These are phyloP conservation scores for Artibeus lituratus DNA, from an alignment of 2,797 vertebrate species.

Conservation along the genomic window DNA sequence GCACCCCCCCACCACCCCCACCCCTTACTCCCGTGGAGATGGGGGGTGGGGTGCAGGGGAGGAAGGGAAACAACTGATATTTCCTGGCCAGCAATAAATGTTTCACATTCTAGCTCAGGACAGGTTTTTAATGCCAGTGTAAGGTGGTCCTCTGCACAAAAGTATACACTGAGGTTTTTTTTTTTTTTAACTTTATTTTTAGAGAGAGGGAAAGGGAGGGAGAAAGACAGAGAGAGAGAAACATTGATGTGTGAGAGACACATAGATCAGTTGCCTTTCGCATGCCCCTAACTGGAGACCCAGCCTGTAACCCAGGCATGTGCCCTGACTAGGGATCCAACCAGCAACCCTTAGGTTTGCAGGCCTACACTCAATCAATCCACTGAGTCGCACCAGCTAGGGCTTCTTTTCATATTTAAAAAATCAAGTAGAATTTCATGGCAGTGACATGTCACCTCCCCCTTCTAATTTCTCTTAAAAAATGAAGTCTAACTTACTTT, in stretches of 20 bases:
- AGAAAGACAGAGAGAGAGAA: too few species aligned
- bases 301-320: too few species aligned
- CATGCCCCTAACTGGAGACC: too few species aligned
- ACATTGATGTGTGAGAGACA: too few species aligned
- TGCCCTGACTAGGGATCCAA: too few species aligned
- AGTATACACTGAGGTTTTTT: not conserved
- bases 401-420: not conserved
- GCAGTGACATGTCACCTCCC: not conserved
- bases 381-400: too few species aligned
- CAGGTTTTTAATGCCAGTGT: not conserved
- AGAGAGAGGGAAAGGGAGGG: too few species aligned
- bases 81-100: not conserved
- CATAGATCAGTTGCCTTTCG: too few species aligned
- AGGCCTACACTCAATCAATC: too few species aligned
- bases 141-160: not conserved
- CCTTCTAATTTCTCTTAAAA: not conserved
- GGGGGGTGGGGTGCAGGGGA: too few species aligned
- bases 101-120: not conserved
- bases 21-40: fast-evolving
- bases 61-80: not conserved
- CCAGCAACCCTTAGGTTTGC: too few species aligned
- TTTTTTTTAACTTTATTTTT: not conserved
- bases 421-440: not conserved
- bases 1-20: not conserved
- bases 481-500: not conserved